Evolutionary conservation across 2,113 vertebrate species (phyloP), one percentile per base, ranked within the genome.

Genomic region (Setophaga petechia): DNA sequence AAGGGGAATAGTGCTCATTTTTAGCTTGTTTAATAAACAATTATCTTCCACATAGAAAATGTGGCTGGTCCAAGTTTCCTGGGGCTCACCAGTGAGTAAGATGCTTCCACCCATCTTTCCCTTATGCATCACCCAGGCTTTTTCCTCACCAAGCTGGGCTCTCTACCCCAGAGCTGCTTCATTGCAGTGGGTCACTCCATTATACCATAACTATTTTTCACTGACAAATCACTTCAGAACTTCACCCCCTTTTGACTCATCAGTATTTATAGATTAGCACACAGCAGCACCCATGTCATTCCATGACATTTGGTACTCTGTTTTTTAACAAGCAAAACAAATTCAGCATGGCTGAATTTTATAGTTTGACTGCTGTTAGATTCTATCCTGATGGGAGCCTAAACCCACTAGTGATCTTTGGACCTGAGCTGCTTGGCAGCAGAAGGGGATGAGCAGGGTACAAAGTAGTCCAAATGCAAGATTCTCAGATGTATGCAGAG

Each of bases 401-500:
- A 52, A 78, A 75, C 6, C 41, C 5, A 1, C 59, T 27, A 52
- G 15, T 59, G 76, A 6, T 87, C 22, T 67, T 71, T 13, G 39
- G 86, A 46, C 65, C 37, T 2, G 2, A 66, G 35, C 49, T 16
- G 4, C 55, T 66, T 43, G 1, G 6, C 30, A 74, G 43, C 33
- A n/a, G 30, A 39, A 89, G 65, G 33, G 55, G 25, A 41, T 4
- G 15, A 85, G 93, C 93, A 88, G 77, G 89, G 41, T 68, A 46
- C 33, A 35, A 69, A 97, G 88, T 58, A 97, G 65, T 44, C 79
- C 73, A 66, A 95, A 95, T 15, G 35, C 39, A 25, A 94, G 58
- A 87, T 93, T 96, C 68, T 75, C 55, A 93, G 87, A 95, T 95
- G 46, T 83, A 84, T 51, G 61, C 46, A 89, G 90, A 81, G 84